Evolutionary conservation across 2,113 vertebrate genomes (phyloP), one percentile per base, ranked within the genome.

Genomic region (Gila orcuttii): DNA sequence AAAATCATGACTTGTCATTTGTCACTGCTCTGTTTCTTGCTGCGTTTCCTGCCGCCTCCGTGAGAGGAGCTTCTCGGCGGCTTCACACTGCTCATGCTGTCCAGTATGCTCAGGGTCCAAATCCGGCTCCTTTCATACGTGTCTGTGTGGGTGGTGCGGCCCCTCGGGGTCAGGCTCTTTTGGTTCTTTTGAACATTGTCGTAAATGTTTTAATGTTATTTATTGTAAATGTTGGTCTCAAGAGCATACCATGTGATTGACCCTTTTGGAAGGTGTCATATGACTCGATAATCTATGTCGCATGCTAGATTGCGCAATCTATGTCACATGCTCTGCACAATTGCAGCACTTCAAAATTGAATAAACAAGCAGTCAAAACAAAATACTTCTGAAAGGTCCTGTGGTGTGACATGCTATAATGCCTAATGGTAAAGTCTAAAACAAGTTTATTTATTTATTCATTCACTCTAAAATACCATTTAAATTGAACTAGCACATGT

Each of bases 151-250:
- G 55, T 45, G 74, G 7, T 62, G 19, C 3, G 17, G 39, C 31
- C 39, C 31, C 69, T 0, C 33, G 23, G 50, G 85, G 45, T 86
- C 59, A 82, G 79, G 13, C 2, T 28, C 28, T 28, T 28, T 28
- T 55, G 55, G 50, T 76, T 66, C n/a, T 69, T n/a, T 39, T 47
- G 25, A 77, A 33, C 28, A 77, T 10, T 52, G 25, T 11, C 4
- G 17, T 68, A 79, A 78, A 59, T 57, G 23, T 69, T 83, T 52
- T 66, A 64, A 73, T 31, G 74, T 57, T 77, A 47, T 84, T 60
- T 76, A 21, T 45, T 79, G 9, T 79, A 69, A 52, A 79, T 79
- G 81, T 62, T 59, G 31, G 59, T 52, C 19, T 52, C 36, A 10
- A 31, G 33, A 19, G 36, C 13, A 57, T 50, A 36, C 17, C 57